phyloP scores from a whole-genome alignment of 2,888 invertebrate genomes.

The Thecophora atra region DNA sequence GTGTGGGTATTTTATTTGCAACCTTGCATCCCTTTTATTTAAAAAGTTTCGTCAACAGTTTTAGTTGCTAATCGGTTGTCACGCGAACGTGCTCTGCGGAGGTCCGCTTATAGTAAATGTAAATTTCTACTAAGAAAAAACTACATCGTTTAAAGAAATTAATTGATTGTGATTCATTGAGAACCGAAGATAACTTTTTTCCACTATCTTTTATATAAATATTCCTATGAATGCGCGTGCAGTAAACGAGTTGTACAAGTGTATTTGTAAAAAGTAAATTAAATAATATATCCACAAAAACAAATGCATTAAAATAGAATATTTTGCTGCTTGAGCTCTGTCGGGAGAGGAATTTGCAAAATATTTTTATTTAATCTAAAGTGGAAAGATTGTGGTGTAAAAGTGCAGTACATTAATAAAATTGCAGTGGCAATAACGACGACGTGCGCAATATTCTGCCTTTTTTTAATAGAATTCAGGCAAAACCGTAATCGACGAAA shows the following conservation, averaged over 20 bases:
- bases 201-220: conserved; percentile 7
- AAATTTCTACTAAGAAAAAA: conserved; percentile 7
- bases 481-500: conserved; percentile 21
- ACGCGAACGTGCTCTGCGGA: conserved; percentile 11
- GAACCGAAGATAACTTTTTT: conserved; percentile 19
- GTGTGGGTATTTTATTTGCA: background rate
- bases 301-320: no score
- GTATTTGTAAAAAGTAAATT: background rate
- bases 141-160: conserved; percentile 1
- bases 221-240: no score
- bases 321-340: no score
- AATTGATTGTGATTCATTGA: background rate
- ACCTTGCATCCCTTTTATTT: conserved; percentile 22
- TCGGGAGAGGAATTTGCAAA: background rate
- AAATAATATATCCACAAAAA: background rate
- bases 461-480: no score
- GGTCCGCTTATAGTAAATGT: background rate
- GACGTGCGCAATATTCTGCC: background rate
- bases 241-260: no score
- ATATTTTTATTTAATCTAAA: background rate
- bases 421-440: conserved; percentile 2
- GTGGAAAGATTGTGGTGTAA: background rate
- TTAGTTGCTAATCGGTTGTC: conserved; percentile 30
- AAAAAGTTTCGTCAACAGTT: conserved; percentile 24
- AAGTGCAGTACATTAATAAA: no score